Conservation (phyloP, 2,797 vertebrate species). For the Propithecus perrieri region DNA sequence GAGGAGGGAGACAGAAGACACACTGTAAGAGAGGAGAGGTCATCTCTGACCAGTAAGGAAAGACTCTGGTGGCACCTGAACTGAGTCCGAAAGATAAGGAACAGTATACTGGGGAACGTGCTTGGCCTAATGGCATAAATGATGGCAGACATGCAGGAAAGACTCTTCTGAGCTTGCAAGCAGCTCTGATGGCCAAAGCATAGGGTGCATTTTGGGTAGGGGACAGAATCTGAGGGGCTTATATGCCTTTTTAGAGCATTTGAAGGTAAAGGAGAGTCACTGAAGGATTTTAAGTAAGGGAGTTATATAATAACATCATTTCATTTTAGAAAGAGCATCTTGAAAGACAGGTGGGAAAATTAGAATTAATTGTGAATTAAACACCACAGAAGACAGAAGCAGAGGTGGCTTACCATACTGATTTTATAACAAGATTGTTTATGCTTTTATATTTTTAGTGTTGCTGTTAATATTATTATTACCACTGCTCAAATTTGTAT, state of each 20-base stretch:
- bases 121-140: no score
- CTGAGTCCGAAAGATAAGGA: not conserved
- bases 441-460: not conserved
- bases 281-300: not conserved
- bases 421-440: not conserved
- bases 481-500: not conserved
- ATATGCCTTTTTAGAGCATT: not conserved
- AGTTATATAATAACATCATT: not conserved
- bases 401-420: not conserved
- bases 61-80: not conserved
- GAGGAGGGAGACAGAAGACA: not conserved
- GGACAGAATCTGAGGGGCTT: not conserved
- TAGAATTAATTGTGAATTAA: not conserved
- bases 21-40: not conserved
- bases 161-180: not conserved
- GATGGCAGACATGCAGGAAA: not conserved
- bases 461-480: not conserved
- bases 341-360: not conserved
- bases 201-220: not conserved
- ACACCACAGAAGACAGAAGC: not conserved
- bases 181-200: not conserved
- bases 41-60: no score
- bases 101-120: not conserved
- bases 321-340: constrained; percentile 14
- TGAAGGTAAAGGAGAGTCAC: not conserved